Base-by-base conservation (phyloP, 2,888 invertebrate species). In the Hetaerina titia region DNA sequence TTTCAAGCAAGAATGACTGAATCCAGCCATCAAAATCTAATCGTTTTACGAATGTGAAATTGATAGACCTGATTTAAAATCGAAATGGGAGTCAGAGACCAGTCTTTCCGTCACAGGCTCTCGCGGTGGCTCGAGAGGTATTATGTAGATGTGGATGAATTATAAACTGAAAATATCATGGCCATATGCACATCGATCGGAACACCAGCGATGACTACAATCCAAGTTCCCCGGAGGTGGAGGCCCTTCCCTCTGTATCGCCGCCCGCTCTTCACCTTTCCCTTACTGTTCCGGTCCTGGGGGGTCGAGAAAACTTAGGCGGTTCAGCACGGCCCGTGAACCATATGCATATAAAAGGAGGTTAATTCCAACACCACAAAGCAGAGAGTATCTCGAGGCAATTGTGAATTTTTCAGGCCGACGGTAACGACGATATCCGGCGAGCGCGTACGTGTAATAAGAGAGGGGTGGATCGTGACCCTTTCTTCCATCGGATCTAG, bases 301-400 rank as follows among this genome's bases (percentile, higher is more conserved):
- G 60, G 17, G 60, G 69, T 0, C 69, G 69, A 69, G n/a, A n/a
- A n/a, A 22, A 69, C 6, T 5, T 15, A 60, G 22, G n/a, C 7
- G 69, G 6, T 22, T 69, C 69, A 45, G 2, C 22, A 9, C 69
- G 69, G 22, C 69, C 69, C 69, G 22, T 69, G 69, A 69, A 69
- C 69, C 69, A 22, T 69, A 69, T 69, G 69, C 69, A 69, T 69
- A 69, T 69, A 22, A 69, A 69, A 69, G 69, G 69, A 69, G 69
- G 69, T 69, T 22, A 69, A 69, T 8, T 69, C 69, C 6, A n/a
- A 19, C n/a, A 7, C 69, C 22, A 9, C 69, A n/a, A 22, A 69
- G 69, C 2, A 9, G 60, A 60, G 60, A 60, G 60, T 69, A 5
- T 69, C 69, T 69, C 69, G 69, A 69, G 69, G 69, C 69, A n/a